Evolutionary conservation across 64 coral and sea anemone species (phyloP).

Genomic region (Dendrophyllia cribrosa): DNA sequence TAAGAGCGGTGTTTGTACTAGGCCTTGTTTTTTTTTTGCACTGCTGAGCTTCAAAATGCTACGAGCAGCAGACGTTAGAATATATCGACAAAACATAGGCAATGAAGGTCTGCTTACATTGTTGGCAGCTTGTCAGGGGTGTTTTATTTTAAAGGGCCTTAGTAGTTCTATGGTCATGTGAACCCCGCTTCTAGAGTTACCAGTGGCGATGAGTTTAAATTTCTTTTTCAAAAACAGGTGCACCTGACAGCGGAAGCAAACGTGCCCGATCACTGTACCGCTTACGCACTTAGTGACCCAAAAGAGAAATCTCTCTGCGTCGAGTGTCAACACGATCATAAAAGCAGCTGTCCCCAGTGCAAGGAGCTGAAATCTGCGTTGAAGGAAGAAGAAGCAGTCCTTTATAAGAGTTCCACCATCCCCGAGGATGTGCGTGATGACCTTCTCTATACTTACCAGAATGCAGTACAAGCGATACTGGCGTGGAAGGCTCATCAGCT

Average conservation of each 20-base stretch:
- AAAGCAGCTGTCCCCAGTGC: neutral
- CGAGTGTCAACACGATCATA: conserved; percentile 14
- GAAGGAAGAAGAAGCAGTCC: neutral
- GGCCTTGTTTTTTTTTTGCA: neutral
- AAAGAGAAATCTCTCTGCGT: conserved; percentile 9
- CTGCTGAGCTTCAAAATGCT: neutral
- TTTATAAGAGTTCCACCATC: neutral
- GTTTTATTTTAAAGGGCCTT: neutral
- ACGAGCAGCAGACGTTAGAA: neutral
- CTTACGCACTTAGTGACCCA: conserved; percentile 45
- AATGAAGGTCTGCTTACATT: neutral
- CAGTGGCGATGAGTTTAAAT: conserved; percentile 4
- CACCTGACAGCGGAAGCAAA: neutral
- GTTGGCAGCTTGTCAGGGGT: no score
- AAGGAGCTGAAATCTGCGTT: neutral
- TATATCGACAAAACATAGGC: neutral
- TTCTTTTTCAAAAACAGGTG: neutral
- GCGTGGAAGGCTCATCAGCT: conserved; percentile 8
- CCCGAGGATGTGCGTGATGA: neutral
- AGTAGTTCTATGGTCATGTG: neutral
- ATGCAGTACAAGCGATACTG: conserved; percentile 10
- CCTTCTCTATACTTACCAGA: conserved; percentile 14
- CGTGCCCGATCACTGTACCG: conserved; percentile 11
- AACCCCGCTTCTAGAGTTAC: neutral
- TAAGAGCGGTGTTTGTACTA: neutral